Conservation (phyloP, 1,140 invertebrate species). For the Ylistrum balloti region DNA sequence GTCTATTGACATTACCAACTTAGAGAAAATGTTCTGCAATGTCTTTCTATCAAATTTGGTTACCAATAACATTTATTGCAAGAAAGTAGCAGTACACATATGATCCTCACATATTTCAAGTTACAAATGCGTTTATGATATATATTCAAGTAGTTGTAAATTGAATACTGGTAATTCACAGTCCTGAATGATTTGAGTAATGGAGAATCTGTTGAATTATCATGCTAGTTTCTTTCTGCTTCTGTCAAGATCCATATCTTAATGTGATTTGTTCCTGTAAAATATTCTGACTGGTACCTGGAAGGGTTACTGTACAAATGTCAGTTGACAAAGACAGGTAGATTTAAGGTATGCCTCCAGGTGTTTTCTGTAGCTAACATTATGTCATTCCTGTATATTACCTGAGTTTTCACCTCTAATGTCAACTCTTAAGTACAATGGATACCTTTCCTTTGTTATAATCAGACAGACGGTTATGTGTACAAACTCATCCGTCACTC, state of each 20-base stretch:
- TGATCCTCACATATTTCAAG: neutral
- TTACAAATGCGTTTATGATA: neutral
- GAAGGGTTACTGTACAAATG: neutral
- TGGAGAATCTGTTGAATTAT: neutral
- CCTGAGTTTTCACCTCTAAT: slow-evolving; percentile 26
- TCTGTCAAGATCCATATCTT: slow-evolving; percentile 1
- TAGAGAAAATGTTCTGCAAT: too few relatives aligned
- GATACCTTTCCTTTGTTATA: slow-evolving; percentile 22
- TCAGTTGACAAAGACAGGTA: slow-evolving; percentile 25
- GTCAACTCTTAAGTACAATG: neutral
- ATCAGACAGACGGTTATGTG: neutral
- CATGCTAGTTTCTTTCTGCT: neutral
- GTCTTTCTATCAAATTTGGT: too few relatives aligned
- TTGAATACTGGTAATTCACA: neutral
- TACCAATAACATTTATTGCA: too few relatives aligned
- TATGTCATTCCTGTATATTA: slow-evolving; percentile 29
- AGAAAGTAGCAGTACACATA: too few relatives aligned
- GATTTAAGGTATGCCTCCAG: slow-evolving; percentile 14
- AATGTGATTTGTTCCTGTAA: neutral
- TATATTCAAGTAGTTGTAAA: neutral
- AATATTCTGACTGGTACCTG: neutral
- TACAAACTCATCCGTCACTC: neutral
- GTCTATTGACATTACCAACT: too few relatives aligned
- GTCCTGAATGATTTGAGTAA: neutral
- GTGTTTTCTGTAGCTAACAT: neutral